Evolutionary conservation across 2,113 vertebrate genomes (phyloP).

Genomic region (Peromyscus californicus): DNA sequence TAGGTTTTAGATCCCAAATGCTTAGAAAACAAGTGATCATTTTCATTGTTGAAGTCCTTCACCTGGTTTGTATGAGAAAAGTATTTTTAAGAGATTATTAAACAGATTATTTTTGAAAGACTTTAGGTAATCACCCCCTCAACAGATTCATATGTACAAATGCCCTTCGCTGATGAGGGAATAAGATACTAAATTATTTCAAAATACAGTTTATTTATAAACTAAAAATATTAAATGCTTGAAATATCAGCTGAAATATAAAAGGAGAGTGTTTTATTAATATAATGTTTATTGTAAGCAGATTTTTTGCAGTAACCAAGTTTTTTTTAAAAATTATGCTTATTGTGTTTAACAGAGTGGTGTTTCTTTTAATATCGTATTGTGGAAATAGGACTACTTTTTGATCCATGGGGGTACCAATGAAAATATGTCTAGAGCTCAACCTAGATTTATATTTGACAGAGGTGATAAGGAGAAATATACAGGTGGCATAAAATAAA

Average conservation of each 20-base stretch:
- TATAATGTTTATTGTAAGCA: neutral
- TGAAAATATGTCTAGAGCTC: neutral
- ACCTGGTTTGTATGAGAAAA: neutral
- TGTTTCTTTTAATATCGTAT: neutral
- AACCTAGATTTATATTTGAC: neutral
- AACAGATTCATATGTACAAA: neutral
- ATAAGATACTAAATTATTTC: neutral
- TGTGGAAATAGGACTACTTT: neutral
- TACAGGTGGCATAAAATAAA: neutral
- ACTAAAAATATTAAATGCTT: neutral
- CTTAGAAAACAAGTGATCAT: neutral
- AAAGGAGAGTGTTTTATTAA: neutral
- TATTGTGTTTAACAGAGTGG: neutral
- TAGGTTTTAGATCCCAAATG: neutral
- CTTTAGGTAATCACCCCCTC: constrained; percentile 16
- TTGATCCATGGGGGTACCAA: neutral
- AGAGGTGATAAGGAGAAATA: neutral
- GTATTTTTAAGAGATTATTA: neutral
- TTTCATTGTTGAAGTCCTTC: neutral
- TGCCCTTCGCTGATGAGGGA: neutral
- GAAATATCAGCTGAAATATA: neutral
- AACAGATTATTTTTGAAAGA: constrained; percentile 8
- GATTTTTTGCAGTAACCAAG: neutral
- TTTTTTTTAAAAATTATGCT: constrained; percentile 38
- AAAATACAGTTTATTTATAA: neutral